These are phyloP conservation scores for Cottoperca gobio DNA, from an alignment of 2,797 vertebrate species.

Conservation along the genomic window DNA sequence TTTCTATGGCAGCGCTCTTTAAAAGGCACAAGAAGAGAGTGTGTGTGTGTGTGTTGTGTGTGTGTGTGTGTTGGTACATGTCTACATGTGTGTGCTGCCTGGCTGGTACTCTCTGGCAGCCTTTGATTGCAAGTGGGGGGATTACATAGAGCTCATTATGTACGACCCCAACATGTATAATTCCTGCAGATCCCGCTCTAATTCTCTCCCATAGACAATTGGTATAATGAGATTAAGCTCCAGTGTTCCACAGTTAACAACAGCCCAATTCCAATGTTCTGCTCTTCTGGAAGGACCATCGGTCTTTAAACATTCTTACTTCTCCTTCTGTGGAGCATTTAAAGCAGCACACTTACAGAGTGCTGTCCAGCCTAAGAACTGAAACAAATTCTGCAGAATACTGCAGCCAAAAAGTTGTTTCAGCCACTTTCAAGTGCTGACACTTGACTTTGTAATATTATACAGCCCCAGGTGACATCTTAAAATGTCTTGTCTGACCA, in stretches of 20 bases:
- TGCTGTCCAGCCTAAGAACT: background rate
- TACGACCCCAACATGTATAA: slow-evolving; percentile 82
- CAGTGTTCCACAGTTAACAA: slow-evolving; percentile 63
- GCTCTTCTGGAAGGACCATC: slow-evolving; percentile 32
- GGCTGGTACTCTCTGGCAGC: slow-evolving; percentile 59
- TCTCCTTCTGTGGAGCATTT: slow-evolving; percentile 9
- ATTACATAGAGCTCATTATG: slow-evolving; percentile 84
- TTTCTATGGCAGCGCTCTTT: slow-evolving; percentile 66
- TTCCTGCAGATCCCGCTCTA: slow-evolving; percentile 84
- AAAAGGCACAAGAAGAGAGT: slow-evolving; percentile 37
- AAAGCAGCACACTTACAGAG: slow-evolving; percentile 8
- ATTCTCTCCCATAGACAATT: slow-evolving; percentile 86
- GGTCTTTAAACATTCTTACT: slow-evolving; percentile 3
- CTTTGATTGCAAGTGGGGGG: slow-evolving; percentile 77
- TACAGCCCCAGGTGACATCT: background rate
- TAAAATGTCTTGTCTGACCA: background rate
- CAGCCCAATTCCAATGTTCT: slow-evolving; percentile 38
- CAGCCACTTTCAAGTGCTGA: too few species aligned
- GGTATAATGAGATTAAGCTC: slow-evolving; percentile 84
- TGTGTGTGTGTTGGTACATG: slow-evolving; percentile 9
- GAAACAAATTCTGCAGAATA: background rate
- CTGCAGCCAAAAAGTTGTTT: too few species aligned
- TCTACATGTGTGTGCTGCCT: slow-evolving; percentile 46
- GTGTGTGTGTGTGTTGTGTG: slow-evolving; percentile 14
- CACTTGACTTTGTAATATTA: too few species aligned